Evolutionary conservation across 92 coral and sea anemone genomes (phyloP).

Genomic region (Muricea muricata): DNA sequence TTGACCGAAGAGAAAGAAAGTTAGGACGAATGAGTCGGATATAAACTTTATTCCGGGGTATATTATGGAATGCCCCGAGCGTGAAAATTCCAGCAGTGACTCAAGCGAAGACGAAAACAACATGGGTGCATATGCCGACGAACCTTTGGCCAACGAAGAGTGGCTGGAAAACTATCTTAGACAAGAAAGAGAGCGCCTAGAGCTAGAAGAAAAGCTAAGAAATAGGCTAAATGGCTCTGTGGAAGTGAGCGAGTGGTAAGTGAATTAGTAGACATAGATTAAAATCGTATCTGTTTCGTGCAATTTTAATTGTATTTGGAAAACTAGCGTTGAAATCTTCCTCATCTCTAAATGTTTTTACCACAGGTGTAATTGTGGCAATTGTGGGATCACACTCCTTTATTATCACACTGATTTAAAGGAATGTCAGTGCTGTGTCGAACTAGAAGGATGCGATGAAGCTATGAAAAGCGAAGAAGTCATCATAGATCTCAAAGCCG

Average conservation of each 20-base stretch:
- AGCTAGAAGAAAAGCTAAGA: constrained; percentile 42
- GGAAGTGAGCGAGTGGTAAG: constrained; percentile 53
- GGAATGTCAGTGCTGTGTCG: not conserved
- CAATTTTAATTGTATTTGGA: not conserved
- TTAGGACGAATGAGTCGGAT: too few relatives aligned
- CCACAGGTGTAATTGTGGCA: not conserved
- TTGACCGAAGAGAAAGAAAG: too few relatives aligned
- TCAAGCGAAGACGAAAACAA: constrained; percentile 1
- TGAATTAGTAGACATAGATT: not conserved
- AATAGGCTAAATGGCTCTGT: constrained; percentile 39
- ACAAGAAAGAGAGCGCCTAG: constrained; percentile 29
- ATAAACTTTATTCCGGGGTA: constrained; percentile 5
- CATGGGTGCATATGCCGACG: constrained; percentile 29
- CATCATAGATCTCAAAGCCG: too few relatives aligned
- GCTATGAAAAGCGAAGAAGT: too few relatives aligned
- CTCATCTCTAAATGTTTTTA: not conserved
- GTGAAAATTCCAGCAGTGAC: not conserved
- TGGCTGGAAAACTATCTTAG: constrained; percentile 42
- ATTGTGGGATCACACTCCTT: not conserved
- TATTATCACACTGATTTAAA: not conserved
- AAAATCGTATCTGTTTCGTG: not conserved
- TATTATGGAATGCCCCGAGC: not conserved
- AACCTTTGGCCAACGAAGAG: constrained; percentile 56
- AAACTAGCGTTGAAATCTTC: not conserved
- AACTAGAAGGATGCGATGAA: too few relatives aligned